Conservation (phyloP, 2,888 invertebrate genomes). For the Folsomia candida region DNA sequence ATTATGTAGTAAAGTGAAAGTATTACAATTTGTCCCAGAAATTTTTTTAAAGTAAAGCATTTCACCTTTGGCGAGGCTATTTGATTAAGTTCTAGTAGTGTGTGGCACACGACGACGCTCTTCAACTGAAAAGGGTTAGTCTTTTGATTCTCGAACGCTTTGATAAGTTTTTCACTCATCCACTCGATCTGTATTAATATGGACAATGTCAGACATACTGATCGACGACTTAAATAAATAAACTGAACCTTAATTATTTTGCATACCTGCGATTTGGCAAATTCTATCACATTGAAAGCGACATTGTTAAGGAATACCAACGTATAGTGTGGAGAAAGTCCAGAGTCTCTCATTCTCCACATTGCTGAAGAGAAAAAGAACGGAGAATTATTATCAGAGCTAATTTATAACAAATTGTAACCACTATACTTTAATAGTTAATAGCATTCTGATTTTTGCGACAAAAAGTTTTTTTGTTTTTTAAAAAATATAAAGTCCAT, state of each 20-base stretch:
- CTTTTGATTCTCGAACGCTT: constrained; percentile 51
- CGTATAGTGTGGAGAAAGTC: constrained; percentile 60
- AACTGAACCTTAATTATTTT: background rate
- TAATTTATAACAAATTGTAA: too few relatives aligned
- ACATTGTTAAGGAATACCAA: constrained; percentile 62
- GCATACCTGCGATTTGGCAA: constrained; percentile 60
- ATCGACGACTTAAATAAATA: background rate
- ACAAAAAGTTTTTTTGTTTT: too few relatives aligned
- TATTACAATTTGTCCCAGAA: background rate
- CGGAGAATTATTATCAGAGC: too few relatives aligned
- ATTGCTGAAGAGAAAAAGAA: too few relatives aligned
- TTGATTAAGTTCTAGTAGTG: constrained; percentile 57
- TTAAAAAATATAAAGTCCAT: too few relatives aligned
- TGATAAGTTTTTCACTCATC: constrained; percentile 64
- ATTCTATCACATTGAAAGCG: constrained; percentile 62
- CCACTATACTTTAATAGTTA: too few relatives aligned
- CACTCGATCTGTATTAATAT: constrained; percentile 59
- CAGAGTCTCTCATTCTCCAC: constrained; percentile 58
- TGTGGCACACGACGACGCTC: constrained; percentile 60
- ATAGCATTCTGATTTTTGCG: too few relatives aligned
- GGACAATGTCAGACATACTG: too few relatives aligned
- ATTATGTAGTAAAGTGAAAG: background rate
- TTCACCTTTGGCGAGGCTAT: constrained; percentile 59
- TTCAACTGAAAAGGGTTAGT: constrained; percentile 60
- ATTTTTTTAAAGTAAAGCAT: background rate